A percentile compares a stretch with the other conserved stretches of the same genome.
These are phyloP conservation scores for Apodemia mormo DNA, from an alignment of 2,888 invertebrate species.

Conservation along the genomic window DNA sequence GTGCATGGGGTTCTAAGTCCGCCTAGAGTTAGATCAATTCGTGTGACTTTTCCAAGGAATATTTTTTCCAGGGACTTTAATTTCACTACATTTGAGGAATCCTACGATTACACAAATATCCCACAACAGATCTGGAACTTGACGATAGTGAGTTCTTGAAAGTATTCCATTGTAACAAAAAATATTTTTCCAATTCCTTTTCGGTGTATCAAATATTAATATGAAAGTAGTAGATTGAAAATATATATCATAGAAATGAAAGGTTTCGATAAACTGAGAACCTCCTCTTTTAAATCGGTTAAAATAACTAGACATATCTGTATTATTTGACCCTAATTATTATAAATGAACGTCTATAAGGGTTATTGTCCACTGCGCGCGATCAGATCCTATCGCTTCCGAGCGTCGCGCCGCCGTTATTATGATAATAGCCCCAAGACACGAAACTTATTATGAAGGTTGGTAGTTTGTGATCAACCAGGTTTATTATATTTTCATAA, in stretches of 20 bases:
- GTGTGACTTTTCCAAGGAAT: no score
- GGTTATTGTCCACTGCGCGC: constrained; percentile 78
- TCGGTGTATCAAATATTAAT: no score
- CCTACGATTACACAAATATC: no score
- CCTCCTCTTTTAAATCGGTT: neutral
- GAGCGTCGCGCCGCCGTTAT: constrained; percentile 71
- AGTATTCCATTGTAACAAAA: no score
- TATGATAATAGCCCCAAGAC: constrained; percentile 73
- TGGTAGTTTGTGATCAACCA: constrained; percentile 62
- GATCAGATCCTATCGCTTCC: constrained; percentile 75
- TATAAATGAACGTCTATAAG: constrained; percentile 69
- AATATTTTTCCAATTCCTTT: no score
- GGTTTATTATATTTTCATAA: constrained; percentile 45
- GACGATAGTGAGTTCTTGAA: no score
- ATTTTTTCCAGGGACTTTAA: no score
- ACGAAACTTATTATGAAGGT: constrained; percentile 68
- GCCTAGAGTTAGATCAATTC: no score
- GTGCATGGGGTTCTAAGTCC: no score
- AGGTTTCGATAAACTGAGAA: neutral
- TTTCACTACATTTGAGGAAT: no score
- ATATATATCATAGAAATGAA: neutral
- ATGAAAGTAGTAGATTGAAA: no score
- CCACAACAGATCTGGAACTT: no score
- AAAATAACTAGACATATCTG: constrained; percentile 40
- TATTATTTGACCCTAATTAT: constrained; percentile 64